A percentile compares a stretch with the other conserved stretches of the same genome.
These are phyloP conservation scores for Xerus inauris DNA, from an alignment of 2,113 vertebrate genomes.

Conservation along the genomic window DNA sequence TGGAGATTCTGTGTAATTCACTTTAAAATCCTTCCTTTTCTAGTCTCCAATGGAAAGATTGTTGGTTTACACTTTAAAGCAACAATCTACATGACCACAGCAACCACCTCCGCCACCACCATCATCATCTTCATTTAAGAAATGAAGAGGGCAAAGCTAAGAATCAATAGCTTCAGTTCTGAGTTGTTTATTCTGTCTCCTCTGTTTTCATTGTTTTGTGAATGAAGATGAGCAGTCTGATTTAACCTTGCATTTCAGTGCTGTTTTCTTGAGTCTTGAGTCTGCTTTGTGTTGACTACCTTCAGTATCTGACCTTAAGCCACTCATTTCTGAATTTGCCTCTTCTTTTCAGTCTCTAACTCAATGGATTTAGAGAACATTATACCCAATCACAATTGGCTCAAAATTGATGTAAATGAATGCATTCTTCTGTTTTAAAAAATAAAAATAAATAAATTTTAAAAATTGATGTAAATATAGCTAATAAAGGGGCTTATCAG, in stretches of 20 bases:
- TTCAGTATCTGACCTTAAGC: conserved; percentile 59
- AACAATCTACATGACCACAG: conserved; percentile 85
- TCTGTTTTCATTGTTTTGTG: not conserved
- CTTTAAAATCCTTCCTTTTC: conserved; percentile 86
- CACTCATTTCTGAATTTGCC: conserved; percentile 49
- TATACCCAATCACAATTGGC: conserved; percentile 93
- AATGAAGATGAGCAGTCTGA: not conserved
- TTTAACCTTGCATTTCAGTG: conserved; percentile 57
- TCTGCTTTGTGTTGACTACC: conserved; percentile 69
- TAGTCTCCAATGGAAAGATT: conserved; percentile 92
- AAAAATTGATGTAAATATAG: conserved; percentile 91
- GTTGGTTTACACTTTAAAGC: conserved; percentile 95
- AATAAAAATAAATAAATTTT: too few relatives aligned
- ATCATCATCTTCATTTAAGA: conserved; percentile 92
- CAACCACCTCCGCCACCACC: conserved; percentile 76
- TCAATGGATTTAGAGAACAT: conserved; percentile 86
- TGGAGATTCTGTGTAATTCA: conserved; percentile 90
- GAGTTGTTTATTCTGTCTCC: conserved; percentile 88
- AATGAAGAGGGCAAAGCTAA: conserved; percentile 92
- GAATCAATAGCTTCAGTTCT: conserved; percentile 91
- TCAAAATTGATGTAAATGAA: conserved; percentile 91
- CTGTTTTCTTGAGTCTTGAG: conserved; percentile 74
- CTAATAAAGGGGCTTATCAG: conserved; percentile 90
- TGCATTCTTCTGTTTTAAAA: too few relatives aligned
- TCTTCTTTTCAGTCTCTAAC: conserved; percentile 84